phyloP scores from a whole-genome alignment of 2,113 vertebrate species.

The Verasper variegatus region DNA sequence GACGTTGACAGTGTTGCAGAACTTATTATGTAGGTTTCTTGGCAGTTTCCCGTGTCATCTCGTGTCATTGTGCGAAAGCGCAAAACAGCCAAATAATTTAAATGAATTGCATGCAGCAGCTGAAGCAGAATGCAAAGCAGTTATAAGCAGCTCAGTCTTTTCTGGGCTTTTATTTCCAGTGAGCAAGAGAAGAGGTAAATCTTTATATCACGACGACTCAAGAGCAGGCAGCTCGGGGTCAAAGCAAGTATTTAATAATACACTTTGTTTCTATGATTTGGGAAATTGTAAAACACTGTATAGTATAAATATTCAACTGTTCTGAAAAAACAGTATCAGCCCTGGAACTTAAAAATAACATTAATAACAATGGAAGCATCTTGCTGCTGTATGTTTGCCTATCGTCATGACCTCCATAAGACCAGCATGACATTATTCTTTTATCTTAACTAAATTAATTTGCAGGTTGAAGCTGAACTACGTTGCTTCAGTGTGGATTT shows the following conservation, averaged over 20 bases:
- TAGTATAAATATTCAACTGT: too few species aligned
- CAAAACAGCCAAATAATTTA: slow-evolving; percentile 1
- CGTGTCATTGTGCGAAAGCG: slow-evolving; percentile 7
- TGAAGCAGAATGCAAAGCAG: slow-evolving; percentile 31
- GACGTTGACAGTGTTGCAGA: not conserved
- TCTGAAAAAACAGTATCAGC: not conserved
- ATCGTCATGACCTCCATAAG: too few species aligned
- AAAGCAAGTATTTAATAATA: not conserved
- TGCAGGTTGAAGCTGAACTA: not conserved
- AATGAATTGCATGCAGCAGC: slow-evolving; percentile 7
- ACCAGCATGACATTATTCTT: too few species aligned
- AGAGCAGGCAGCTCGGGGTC: not conserved
- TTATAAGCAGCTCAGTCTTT: slow-evolving; percentile 52
- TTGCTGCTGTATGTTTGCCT: too few species aligned
- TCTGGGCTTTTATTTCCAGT: slow-evolving; percentile 42
- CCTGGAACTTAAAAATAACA: too few species aligned
- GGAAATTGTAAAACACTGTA: not conserved
- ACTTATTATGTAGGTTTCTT: slow-evolving; percentile 11
- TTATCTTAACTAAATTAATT: not conserved
- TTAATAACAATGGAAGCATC: too few species aligned
- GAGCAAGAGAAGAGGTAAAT: slow-evolving; percentile 20
- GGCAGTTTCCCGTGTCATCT: slow-evolving; percentile 7
- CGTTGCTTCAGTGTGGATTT: too few species aligned
- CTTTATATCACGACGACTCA: not conserved
- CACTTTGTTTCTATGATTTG: not conserved